Evolutionary conservation across 2,888 invertebrate genomes (phyloP), one percentile per base, ranked within the genome.

Genomic region (Escarpia spicata): DNA sequence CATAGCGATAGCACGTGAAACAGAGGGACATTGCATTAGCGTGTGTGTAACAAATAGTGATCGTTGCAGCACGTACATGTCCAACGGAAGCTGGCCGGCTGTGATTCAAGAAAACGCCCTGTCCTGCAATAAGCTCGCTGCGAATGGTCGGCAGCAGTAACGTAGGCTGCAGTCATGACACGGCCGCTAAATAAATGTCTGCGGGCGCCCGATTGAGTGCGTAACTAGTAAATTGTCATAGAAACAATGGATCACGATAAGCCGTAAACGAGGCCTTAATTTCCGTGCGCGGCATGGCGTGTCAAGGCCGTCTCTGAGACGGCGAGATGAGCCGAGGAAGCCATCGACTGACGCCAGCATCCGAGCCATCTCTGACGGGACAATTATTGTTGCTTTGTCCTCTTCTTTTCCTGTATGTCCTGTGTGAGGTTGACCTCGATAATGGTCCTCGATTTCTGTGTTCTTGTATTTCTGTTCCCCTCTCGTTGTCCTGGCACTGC

Each of bases 171-270:
- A n/a, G 26, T 75, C 75, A 75, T 6, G 75, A 75, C 75, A 4
- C n/a, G 3, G 75, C n/a, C 26, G 75, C 75, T 2, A 2, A 26
- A 75, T 75, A 19, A 75, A 75, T 75, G 26, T 19, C 19, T 6
- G n/a, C n/a, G 75, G 75, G n/a, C 75, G 26, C 19, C 75, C n/a
- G 75, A 75, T 75, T 75, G 75, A 75, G 75, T n/a, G 75, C 75
- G 75, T 75, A 19, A 75, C 75, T 75, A 75, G 75, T 75, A 75
- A 75, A 75, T 75, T 75, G 75, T 26, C 75, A 3, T 75, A 75
- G 75, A 75, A 75, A 75, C 75, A 75, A 75, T 75, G 19, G 75
- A 75, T 75, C 75, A 75, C n/a, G n/a, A 26, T 75, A 75, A 75
- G 75, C 15, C 52, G 52, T 15, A 9, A 15, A 52, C 19, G 75